Conservation (phyloP, 2,113 vertebrate species). For the Callionymus lyra region DNA sequence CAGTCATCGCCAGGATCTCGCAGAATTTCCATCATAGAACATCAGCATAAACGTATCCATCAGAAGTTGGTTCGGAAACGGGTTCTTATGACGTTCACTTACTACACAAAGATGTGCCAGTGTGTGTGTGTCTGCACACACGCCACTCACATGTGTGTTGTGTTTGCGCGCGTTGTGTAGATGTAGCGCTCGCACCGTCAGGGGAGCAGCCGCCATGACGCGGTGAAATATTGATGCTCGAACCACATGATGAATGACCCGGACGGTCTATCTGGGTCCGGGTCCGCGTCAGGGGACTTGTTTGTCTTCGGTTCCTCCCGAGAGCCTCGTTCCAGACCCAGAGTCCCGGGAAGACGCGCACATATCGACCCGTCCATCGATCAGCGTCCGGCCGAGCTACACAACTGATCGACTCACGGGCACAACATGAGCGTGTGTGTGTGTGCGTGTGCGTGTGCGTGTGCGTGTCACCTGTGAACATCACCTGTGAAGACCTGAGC, state of each 20-base stretch:
- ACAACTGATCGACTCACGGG: neutral
- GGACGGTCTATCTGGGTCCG: slow-evolving; percentile 23
- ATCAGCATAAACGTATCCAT: no score
- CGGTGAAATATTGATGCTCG: slow-evolving; percentile 12
- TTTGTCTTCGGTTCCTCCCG: slow-evolving; percentile 16
- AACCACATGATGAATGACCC: slow-evolving; percentile 24
- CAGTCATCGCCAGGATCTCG: no score
- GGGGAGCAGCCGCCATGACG: neutral
- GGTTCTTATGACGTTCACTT: no score
- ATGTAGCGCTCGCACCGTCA: no score
- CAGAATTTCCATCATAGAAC: no score
- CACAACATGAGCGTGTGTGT: neutral
- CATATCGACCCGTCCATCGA: no score
- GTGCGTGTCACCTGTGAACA: neutral
- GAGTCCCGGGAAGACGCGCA: neutral
- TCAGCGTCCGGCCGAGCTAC: neutral
- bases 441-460: slow-evolving; percentile 4
- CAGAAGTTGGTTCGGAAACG: no score
- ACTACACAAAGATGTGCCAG: no score
- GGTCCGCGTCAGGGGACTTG: slow-evolving; percentile 22
- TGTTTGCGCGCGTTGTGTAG: no score
- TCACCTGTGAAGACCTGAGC: no score
- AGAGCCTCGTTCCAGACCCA: slow-evolving; percentile 7
- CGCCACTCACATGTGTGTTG: no score
- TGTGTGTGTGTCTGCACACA: no score